Percentiles rank a stretch among this genome's conserved stretches.
Evolutionary conservation across 2,113 vertebrate species (phyloP).

Genomic region (Pimephales promelas): DNA sequence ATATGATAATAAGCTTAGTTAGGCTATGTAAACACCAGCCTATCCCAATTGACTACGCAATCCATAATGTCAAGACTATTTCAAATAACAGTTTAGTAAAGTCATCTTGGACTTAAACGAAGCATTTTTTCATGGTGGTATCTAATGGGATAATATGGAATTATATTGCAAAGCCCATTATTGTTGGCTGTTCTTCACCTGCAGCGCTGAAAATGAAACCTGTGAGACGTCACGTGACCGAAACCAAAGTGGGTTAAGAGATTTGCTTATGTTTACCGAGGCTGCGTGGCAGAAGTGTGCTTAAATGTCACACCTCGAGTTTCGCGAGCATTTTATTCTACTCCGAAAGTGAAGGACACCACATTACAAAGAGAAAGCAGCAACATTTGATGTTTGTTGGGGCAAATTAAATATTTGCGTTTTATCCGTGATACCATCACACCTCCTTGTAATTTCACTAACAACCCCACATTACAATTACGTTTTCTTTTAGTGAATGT

Average conservation of each 20-base stretch:
- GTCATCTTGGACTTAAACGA: neutral
- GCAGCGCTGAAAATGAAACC: constrained; percentile 26
- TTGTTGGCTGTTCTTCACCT: neutral
- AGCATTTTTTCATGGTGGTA: neutral
- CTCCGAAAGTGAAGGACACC: neutral
- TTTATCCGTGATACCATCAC: no score
- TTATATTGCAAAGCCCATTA: neutral
- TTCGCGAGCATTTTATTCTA: neutral
- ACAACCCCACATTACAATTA: no score
- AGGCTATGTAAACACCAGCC: neutral
- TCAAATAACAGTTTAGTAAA: neutral
- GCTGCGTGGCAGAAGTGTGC: neutral
- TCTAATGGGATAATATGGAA: neutral
- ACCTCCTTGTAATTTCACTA: no score
- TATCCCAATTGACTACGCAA: neutral
- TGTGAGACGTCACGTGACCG: constrained; percentile 40
- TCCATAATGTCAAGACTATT: neutral
- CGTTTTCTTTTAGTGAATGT: no score
- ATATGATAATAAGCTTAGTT: neutral
- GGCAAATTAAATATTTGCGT: neutral
- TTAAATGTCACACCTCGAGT: neutral
- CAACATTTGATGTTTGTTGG: neutral
- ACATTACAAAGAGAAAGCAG: neutral
- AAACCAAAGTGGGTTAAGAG: constrained; percentile 27
- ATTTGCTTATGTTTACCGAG: constrained; percentile 43